Conservation (phyloP, 2,888 invertebrate genomes). For the Electrophaes corylata region DNA sequence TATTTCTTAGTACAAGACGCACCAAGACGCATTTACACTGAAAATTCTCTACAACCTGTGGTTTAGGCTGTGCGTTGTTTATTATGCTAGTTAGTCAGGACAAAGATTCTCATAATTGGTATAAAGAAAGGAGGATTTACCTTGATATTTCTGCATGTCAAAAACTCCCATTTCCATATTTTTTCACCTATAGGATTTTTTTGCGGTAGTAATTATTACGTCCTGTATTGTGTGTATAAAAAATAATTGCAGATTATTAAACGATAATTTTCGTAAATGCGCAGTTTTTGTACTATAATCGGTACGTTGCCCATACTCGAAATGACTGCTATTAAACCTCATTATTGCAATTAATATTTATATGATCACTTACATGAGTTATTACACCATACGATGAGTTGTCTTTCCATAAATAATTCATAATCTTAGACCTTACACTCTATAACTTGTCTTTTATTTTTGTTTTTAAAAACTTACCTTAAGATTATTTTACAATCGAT, state of each 20-base stretch:
- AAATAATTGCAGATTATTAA: conserved; percentile 29
- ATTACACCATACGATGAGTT: conserved; percentile 22
- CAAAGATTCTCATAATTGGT: too few species aligned
- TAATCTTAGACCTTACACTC: conserved; percentile 2
- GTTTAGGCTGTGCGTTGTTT: too few species aligned
- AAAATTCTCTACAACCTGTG: too few species aligned
- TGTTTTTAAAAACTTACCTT: not conserved
- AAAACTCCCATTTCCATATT: too few species aligned
- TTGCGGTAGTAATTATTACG: too few species aligned
- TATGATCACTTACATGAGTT: conserved; percentile 26
- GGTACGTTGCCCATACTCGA: conserved; percentile 28
- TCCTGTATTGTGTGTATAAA: not conserved
- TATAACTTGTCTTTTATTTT: not conserved
- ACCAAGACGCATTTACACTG: too few species aligned
- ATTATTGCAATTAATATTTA: conserved; percentile 37
- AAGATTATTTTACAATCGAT: not conserved
- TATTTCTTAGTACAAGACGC: too few species aligned
- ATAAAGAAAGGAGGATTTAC: too few species aligned
- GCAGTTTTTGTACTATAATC: conserved; percentile 29
- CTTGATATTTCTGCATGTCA: too few species aligned
- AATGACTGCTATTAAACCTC: conserved; percentile 32
- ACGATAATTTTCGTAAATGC: conserved; percentile 33
- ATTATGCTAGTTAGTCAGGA: too few species aligned
- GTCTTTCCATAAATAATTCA: conserved; percentile 24
- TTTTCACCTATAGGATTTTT: too few species aligned